Conservation (phyloP, 1,140 invertebrate species). For the Eumeta japonica region DNA sequence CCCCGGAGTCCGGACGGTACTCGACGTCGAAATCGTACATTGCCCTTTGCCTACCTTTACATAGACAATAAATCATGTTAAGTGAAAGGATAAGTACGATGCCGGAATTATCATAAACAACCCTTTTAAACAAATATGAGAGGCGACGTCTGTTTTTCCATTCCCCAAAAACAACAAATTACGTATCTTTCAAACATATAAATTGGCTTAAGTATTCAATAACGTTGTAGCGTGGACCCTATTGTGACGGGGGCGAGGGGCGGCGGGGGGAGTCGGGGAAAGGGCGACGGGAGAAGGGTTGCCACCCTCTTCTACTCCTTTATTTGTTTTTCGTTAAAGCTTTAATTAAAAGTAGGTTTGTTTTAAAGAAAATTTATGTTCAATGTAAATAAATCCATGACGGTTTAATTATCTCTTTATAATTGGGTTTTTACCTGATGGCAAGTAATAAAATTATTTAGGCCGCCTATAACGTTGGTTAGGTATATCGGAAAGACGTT, state of each 20-base stretch:
- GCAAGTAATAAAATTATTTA: too few species aligned
- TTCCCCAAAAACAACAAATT: background rate
- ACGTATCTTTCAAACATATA: constrained; percentile 1
- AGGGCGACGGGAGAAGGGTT: constrained; percentile 31
- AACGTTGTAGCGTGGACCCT: constrained; percentile 11
- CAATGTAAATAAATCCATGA: constrained; percentile 52
- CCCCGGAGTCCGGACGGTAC: too few species aligned
- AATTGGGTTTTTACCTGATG: constrained; percentile 47
- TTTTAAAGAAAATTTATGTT: constrained; percentile 52
- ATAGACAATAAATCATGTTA: too few species aligned
- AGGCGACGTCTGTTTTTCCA: too few species aligned
- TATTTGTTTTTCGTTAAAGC: constrained; percentile 52
- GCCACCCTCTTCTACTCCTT: constrained; percentile 24
- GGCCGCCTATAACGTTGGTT: too few species aligned
- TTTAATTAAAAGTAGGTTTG: constrained; percentile 53
- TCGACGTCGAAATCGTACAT: too few species aligned
- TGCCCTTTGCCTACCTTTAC: too few species aligned
- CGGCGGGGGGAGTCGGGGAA: constrained; percentile 12
- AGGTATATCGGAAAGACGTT: too few species aligned
- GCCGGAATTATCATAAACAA: too few species aligned
- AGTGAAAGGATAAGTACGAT: too few species aligned
- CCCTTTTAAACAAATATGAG: too few species aligned
- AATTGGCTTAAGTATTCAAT: constrained; percentile 16
- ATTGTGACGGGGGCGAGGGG: constrained; percentile 12
- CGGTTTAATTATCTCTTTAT: constrained; percentile 51